Conservation (phyloP, 2,797 vertebrate genomes). For the Neostethus bicornis region DNA sequence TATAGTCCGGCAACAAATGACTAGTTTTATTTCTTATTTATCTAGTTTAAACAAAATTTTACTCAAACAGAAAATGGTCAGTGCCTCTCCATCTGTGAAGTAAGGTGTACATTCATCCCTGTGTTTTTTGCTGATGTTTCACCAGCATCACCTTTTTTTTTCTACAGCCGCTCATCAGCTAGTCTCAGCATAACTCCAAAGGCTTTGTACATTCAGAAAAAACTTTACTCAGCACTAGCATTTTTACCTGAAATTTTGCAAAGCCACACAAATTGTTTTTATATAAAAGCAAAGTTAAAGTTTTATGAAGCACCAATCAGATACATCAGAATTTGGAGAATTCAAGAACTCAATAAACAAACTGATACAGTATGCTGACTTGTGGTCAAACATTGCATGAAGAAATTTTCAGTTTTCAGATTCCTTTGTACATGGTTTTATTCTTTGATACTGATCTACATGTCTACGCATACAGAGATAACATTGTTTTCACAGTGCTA, state of each 20-base stretch:
- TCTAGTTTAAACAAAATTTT: neutral
- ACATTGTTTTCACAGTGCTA: conserved; percentile 16
- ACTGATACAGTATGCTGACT: too few relatives aligned
- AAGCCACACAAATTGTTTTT: conserved; percentile 17
- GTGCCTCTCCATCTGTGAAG: conserved; percentile 19
- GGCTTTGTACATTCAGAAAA: conserved; percentile 22
- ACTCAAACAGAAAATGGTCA: neutral
- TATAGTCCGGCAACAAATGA: too few relatives aligned
- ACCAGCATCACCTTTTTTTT: conserved; percentile 44
- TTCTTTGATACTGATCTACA: conserved; percentile 16
- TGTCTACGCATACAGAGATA: conserved; percentile 9
- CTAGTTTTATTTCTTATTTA: too few relatives aligned
- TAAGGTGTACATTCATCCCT: conserved; percentile 16
- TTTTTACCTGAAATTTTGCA: conserved; percentile 38
- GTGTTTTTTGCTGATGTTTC: conserved; percentile 59
- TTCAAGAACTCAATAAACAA: conserved; percentile 8
- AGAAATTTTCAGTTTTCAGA: conserved; percentile 21
- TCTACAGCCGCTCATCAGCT: conserved; percentile 45
- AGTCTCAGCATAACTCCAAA: conserved; percentile 49
- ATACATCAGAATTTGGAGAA: too few relatives aligned
- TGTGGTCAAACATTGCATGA: neutral
- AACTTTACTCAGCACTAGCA: conserved; percentile 34
- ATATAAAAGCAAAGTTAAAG: neutral
- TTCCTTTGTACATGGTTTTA: conserved; percentile 21
- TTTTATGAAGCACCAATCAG: too few relatives aligned